Conservation (phyloP, 2,797 vertebrate species). For the Cyprinodon diabolis region DNA sequence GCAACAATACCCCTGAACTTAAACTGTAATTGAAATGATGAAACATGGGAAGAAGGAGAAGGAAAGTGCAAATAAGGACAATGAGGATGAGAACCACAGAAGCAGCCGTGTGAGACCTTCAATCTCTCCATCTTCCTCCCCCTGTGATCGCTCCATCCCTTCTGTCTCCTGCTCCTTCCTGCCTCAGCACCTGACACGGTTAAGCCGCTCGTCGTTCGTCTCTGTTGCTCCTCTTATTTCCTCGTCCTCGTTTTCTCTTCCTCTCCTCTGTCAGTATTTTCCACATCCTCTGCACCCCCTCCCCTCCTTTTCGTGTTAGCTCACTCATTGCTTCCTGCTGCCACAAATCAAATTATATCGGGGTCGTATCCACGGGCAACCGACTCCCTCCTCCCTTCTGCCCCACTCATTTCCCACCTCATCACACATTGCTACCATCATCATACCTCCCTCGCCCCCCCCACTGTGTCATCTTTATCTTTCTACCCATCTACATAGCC, state of each 20-base stretch:
- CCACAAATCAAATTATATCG: slow-evolving; percentile 84
- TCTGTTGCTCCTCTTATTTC: slow-evolving; percentile 38
- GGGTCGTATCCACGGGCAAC: slow-evolving; percentile 84
- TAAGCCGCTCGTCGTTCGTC: slow-evolving; percentile 40
- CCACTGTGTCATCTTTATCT: slow-evolving; percentile 57
- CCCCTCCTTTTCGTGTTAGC: slow-evolving; percentile 38
- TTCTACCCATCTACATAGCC: slow-evolving; percentile 58
- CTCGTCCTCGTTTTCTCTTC: slow-evolving; percentile 51
- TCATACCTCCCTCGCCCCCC: slow-evolving; percentile 37
- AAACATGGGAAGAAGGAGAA: slow-evolving; percentile 42
- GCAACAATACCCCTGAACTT: slow-evolving; percentile 21
- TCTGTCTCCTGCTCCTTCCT: slow-evolving; percentile 24
- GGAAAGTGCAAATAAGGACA: slow-evolving; percentile 29
- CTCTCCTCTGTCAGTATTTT: slow-evolving; percentile 37
- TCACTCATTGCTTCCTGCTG: slow-evolving; percentile 77
- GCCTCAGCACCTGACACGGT: slow-evolving; percentile 31
- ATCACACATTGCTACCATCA: slow-evolving; percentile 67
- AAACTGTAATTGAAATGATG: slow-evolving; percentile 50
- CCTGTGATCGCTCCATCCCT: slow-evolving; percentile 41
- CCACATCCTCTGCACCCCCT: slow-evolving; percentile 37
- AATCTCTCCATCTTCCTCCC: slow-evolving; percentile 45
- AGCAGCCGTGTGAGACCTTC: slow-evolving; percentile 53
- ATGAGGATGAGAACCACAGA: slow-evolving; percentile 34
- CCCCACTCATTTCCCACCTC: slow-evolving; percentile 66
- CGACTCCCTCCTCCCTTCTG: slow-evolving; percentile 50